Percentiles rank a stretch among this genome's conserved stretches.
phyloP scores from a whole-genome alignment of 2,888 invertebrate genomes.

The Temnothorax unifasciatus region DNA sequence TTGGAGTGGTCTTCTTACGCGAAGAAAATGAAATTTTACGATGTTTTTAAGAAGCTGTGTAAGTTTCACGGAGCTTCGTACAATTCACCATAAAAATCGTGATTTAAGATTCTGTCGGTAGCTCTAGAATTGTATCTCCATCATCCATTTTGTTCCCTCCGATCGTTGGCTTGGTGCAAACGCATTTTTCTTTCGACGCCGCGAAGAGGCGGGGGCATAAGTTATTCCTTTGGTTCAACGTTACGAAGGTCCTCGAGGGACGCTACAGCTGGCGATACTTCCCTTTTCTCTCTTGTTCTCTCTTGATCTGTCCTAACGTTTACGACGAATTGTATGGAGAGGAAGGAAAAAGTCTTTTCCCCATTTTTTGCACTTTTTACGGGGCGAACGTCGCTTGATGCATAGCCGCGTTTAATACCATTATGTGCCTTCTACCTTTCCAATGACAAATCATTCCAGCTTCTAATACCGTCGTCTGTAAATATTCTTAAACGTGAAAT shows the following conservation, averaged over 20 bases:
- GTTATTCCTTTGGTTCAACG: conserved; percentile 75
- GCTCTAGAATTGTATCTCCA: conserved; percentile 71
- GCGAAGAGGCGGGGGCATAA: conserved; percentile 61
- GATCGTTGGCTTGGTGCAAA: conserved; percentile 67
- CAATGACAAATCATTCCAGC: conserved; percentile 50
- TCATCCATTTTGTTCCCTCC: conserved; percentile 74
- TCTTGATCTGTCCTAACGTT: conserved; percentile 52
- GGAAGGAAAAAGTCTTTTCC: conserved; percentile 30
- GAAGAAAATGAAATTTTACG: conserved; percentile 36
- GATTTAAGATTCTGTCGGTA: conserved; percentile 73
- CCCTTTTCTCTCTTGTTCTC: conserved; percentile 34
- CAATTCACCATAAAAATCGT: conserved; percentile 69
- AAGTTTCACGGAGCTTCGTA: conserved; percentile 51
- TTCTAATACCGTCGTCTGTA: conserved; percentile 43
- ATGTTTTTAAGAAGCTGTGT: conserved; percentile 43
- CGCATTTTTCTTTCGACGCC: conserved; percentile 72
- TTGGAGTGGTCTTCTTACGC: conserved; percentile 7
- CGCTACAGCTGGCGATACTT: conserved; percentile 63
- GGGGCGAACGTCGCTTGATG: conserved; percentile 27
- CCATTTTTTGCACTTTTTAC: conserved; percentile 36
- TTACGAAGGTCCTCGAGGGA: conserved; percentile 68
- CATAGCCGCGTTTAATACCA: conserved; percentile 53
- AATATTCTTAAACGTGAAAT: conserved; percentile 55
- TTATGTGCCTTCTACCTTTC: conserved; percentile 38
- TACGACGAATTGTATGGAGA: conserved; percentile 54